Evolutionary conservation across 2,797 vertebrate genomes (phyloP).

Genomic region (Pristis pectinata): DNA sequence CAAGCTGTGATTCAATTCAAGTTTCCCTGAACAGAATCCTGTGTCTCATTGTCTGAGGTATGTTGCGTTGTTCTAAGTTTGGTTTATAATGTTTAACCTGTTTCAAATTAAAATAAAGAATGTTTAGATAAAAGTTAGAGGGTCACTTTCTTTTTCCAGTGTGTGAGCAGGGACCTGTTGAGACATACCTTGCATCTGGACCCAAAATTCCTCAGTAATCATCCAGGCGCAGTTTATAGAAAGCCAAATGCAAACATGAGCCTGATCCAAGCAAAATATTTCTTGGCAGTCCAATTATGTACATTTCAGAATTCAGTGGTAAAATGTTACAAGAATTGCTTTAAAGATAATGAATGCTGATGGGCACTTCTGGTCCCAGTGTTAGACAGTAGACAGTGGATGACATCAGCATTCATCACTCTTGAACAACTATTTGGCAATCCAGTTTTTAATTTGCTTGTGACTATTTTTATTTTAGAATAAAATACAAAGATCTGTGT

Average conservation of each 20-base stretch:
- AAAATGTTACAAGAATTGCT: slow-evolving; percentile 20
- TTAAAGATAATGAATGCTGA: slow-evolving; percentile 23
- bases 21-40: neutral
- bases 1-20: neutral
- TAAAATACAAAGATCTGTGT: neutral
- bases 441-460: slow-evolving; percentile 11
- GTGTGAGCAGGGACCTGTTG: neutral
- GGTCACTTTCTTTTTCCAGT: slow-evolving; percentile 25
- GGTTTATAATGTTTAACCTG: neutral
- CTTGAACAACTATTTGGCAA: neutral
- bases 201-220: slow-evolving; percentile 34
- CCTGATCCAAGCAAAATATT: slow-evolving; percentile 33
- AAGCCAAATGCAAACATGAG: slow-evolving; percentile 18
- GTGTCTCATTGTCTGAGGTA: neutral
- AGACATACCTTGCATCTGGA: slow-evolving; percentile 34
- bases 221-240: slow-evolving; percentile 18
- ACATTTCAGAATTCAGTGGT: slow-evolving; percentile 15
- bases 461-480: neutral
- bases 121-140: neutral
- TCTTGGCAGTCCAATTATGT: slow-evolving; percentile 25
- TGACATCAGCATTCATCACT: slow-evolving; percentile 14
- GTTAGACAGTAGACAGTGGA: slow-evolving; percentile 7
- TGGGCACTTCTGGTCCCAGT: neutral
- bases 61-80: neutral
- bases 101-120: slow-evolving; percentile 34